phyloP scores from a whole-genome alignment of 2,797 vertebrate species.

The Enteromius thamalakanensis region DNA sequence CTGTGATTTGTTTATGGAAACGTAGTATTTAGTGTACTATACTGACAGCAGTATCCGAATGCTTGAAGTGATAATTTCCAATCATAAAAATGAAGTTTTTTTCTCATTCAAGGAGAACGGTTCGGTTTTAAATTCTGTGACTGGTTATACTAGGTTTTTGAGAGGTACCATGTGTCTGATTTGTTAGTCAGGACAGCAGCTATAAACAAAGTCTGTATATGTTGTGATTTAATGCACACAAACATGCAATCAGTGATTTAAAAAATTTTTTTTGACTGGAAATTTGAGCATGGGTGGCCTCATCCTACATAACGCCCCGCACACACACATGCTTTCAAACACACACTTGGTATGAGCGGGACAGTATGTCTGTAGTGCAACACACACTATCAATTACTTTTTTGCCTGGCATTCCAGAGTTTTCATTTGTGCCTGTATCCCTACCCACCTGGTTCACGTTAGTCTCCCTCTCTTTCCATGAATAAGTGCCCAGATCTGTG shows the following conservation, averaged over 20 bases:
- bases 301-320: background rate
- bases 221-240: slow-evolving; percentile 18
- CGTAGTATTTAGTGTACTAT: background rate
- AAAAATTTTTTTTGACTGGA: slow-evolving; percentile 10
- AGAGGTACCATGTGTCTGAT: slow-evolving; percentile 1
- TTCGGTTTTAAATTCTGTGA: background rate
- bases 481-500: slow-evolving; percentile 49
- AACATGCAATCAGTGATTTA: slow-evolving; percentile 18
- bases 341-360: slow-evolving; percentile 14
- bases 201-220: slow-evolving; percentile 13
- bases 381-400: slow-evolving; percentile 48
- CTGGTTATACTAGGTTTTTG: background rate
- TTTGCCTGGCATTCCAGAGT: slow-evolving; percentile 24
- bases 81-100: background rate
- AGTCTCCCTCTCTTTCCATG: slow-evolving; percentile 36
- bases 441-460: slow-evolving; percentile 42
- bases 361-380: slow-evolving; percentile 26
- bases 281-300: slow-evolving; percentile 20
- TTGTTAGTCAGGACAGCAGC: background rate
- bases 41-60: background rate
- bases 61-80: background rate
- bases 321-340: slow-evolving; percentile 28
- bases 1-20: slow-evolving; percentile 5
- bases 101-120: background rate
- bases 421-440: slow-evolving; percentile 46